Percentiles rank a stretch among this genome's conserved stretches.
These are phyloP conservation scores for Prosapia bicincta DNA, from an alignment of 2,888 invertebrate genomes.

Conservation along the genomic window DNA sequence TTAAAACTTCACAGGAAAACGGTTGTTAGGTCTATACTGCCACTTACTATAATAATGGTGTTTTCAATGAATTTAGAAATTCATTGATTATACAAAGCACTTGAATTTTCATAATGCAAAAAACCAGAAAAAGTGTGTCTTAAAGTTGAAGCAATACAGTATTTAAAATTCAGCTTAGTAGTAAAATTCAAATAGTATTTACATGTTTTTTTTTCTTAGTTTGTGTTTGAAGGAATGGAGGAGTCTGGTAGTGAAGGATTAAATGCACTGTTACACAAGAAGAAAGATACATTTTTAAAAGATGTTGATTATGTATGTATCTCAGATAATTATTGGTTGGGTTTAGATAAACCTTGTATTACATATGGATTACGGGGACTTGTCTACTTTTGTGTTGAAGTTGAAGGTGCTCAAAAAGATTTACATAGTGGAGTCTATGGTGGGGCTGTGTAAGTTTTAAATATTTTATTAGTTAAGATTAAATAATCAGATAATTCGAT, in stretches of 20 bases:
- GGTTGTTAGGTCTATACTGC: no score
- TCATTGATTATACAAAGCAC: no score
- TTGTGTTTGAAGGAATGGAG: conserved; percentile 98
- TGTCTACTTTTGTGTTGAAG: conserved; percentile 85
- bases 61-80: no score
- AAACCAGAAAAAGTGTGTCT: no score
- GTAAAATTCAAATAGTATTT: no score
- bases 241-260: conserved; percentile 96
- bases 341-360: conserved; percentile 93
- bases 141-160: no score
- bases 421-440: conserved; percentile 96
- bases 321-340: conserved; percentile 98
- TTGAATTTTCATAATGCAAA: no score
- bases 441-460: conserved; percentile 75
- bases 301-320: conserved; percentile 93
- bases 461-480: no score
- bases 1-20: no score
- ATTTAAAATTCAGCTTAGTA: no score
- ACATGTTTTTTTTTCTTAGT: conserved; percentile 49
- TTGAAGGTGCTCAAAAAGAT: conserved; percentile 87
- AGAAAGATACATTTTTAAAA: conserved; percentile 74
- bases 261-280: conserved; percentile 70
- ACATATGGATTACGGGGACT: conserved; percentile 95
- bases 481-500: no score
- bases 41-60: no score